Percentiles rank a stretch among this genome's conserved stretches.
phyloP scores from a whole-genome alignment of 2,888 invertebrate species.

The Sarcophaga rosellei region DNA sequence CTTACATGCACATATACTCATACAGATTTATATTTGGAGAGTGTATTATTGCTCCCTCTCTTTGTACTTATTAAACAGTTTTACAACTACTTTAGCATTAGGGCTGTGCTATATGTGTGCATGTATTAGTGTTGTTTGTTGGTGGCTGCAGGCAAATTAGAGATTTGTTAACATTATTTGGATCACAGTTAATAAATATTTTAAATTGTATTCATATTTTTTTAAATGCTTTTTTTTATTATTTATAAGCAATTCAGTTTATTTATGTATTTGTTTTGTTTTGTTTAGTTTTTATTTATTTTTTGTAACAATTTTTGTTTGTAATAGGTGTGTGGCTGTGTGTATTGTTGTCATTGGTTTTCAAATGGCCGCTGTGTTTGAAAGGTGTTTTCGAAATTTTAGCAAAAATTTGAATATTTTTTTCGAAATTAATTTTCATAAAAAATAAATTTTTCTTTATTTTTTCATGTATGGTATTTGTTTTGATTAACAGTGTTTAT shows the following conservation, averaged over 20 bases:
- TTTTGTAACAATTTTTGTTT: no score
- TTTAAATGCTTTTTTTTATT: conserved; percentile 13
- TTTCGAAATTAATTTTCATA: no score
- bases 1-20: no score
- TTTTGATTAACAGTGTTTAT: no score
- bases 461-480: no score
- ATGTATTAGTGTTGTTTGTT: conserved; percentile 13
- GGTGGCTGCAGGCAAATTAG: conserved; percentile 18
- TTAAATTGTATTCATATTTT: conserved; percentile 12
- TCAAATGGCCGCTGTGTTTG: no score
- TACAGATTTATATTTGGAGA: background rate
- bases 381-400: no score
- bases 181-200: conserved; percentile 39
- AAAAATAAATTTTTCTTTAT: no score
- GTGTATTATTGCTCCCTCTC: background rate
- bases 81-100: background rate
- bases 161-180: conserved; percentile 61
- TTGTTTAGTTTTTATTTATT: no score
- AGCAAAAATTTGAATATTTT: no score
- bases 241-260: background rate
- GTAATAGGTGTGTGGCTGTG: no score
- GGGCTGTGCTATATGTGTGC: background rate
- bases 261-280: background rate
- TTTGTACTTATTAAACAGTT: background rate
- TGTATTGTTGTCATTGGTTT: no score